These are phyloP conservation scores for Falco biarmicus DNA, from an alignment of 2,797 vertebrate species.

Conservation along the genomic window DNA sequence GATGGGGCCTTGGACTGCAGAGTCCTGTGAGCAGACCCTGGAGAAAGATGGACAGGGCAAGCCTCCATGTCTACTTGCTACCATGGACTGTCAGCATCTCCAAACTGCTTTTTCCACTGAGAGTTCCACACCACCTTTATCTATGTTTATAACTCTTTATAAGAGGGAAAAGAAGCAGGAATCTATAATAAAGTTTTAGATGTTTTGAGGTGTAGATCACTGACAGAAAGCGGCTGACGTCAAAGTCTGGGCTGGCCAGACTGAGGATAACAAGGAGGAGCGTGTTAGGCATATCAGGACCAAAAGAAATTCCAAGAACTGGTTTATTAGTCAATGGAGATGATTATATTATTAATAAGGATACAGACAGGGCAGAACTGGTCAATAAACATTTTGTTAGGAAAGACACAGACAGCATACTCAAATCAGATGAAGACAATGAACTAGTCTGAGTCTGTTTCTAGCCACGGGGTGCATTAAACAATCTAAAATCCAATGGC, in stretches of 20 bases:
- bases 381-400: conserved; percentile 31
- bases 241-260: neutral
- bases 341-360: neutral
- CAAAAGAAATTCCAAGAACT: neutral
- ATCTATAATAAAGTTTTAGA: no score
- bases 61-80: neutral
- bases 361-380: neutral
- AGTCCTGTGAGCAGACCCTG: neutral
- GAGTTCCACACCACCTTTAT: neutral
- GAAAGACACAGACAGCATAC: neutral
- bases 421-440: neutral
- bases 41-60: neutral
- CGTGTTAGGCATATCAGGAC: neutral
- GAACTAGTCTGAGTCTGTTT: neutral
- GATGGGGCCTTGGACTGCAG: neutral
- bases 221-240: neutral
- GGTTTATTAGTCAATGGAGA: neutral
- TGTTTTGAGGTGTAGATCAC: neutral
- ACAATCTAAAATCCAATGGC: neutral
- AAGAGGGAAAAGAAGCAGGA: neutral
- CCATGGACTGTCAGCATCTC: neutral
- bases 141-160: no score
- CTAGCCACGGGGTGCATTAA: neutral
- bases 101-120: neutral
- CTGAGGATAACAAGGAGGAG: neutral